phyloP scores from a whole-genome alignment of 2,797 vertebrate species.

The Mionectes olivaceus region DNA sequence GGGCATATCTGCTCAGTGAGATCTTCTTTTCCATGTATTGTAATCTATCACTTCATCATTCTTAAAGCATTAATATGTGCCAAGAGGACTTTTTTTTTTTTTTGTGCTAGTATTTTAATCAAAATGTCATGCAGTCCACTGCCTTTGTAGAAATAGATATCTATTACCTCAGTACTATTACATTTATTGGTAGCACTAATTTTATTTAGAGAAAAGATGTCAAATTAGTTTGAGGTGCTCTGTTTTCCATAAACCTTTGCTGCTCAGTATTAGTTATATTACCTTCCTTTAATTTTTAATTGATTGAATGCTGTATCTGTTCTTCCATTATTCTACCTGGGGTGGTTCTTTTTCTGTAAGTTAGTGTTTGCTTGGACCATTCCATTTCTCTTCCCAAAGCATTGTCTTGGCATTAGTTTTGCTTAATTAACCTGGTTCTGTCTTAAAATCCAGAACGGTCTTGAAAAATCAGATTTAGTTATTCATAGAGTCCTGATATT shows the following conservation, averaged over 20 bases:
- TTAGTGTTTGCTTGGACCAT: not conserved
- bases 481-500: not conserved
- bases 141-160: not conserved
- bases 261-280: constrained; percentile 47
- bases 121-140: constrained; percentile 11
- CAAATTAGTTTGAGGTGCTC: constrained; percentile 63
- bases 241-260: constrained; percentile 63
- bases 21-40: not conserved
- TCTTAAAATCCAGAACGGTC: not conserved
- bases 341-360: not conserved
- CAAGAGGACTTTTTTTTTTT: not conserved
- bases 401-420: not conserved
- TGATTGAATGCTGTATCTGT: not conserved
- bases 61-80: not conserved
- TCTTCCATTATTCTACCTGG: constrained; percentile 25
- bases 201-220: constrained; percentile 64
- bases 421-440: not conserved
- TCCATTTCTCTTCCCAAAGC: not conserved
- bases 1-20: not conserved
- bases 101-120: not conserved
- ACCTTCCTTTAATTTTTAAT: constrained; percentile 59
- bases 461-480: not conserved
- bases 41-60: not conserved
- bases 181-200: constrained; percentile 52
- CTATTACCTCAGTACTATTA: constrained; percentile 54